Evolutionary conservation across 2,797 vertebrate genomes (phyloP), one percentile per base, ranked within the genome.

Genomic region (Xenentodon cancila): DNA sequence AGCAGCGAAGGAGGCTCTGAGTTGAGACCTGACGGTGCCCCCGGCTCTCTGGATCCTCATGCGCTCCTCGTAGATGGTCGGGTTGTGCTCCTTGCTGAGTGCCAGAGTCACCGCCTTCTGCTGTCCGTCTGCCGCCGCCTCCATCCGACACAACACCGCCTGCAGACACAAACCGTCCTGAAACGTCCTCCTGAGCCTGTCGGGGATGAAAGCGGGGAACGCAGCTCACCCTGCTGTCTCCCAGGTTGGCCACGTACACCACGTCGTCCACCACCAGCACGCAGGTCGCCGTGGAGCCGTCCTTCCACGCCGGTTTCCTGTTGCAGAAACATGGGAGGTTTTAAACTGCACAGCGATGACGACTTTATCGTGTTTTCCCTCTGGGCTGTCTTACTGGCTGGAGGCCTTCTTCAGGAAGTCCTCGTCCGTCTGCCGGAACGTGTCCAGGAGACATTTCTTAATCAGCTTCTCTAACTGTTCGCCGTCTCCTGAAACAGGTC

Each of bases 281-380:
- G 50, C 97, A 99, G 1, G 96, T 97, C 19, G 96, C 97, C 5
- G 97, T 99, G 65, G 96, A 95, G n/a, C 97, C 97, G 30, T 99
- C 97, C 75, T 99, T 99, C 97, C 97, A 99, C 0, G 94, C 95
- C 0, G 97, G 97, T 71, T 99, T 99, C 92, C 97, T 99, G 84
- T 61, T 59, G 69, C 4, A 73, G 16, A 62, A 17, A 64, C 42
- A 62, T 5, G 25, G 25, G 5, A 5, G 25, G 25, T 25, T n/a
- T n/a, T n/a, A n/a, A n/a, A n/a, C n/a, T n/a, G n/a, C n/a, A n/a
- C n/a, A n/a, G n/a, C n/a, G n/a, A n/a, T n/a, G n/a, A n/a, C n/a
- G n/a, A n/a, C n/a, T n/a, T n/a, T n/a, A n/a, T n/a, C n/a, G n/a
- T n/a, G n/a, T n/a, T n/a, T n/a, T n/a, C n/a, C n/a, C n/a, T 43